Evolutionary conservation across 1,140 invertebrate species (phyloP), one percentile per base, ranked within the genome.

Genomic region (Habropoda laboriosa): DNA sequence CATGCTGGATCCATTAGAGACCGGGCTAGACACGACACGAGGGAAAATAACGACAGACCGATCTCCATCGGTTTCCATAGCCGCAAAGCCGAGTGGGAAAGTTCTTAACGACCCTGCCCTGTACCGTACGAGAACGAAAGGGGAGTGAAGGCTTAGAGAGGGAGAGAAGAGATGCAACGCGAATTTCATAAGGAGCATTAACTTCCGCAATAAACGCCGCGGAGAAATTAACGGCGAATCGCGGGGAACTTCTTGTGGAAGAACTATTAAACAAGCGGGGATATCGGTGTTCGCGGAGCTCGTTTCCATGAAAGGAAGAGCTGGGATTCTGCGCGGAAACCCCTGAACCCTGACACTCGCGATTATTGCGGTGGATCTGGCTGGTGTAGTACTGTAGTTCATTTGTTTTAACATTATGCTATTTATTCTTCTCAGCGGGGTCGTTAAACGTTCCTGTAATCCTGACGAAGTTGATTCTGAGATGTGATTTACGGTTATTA

Each of bases 141-240:
- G 42, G 6, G 12, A 27, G 24, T n/a, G 7, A 53, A 16, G 35
- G 24, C n/a, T 5, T 12, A 35, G 30, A 27, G n/a, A 49, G 27
- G 24, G 10, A 4, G 38, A 42, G 51, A 57, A 24, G 21, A 47
- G 53, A 63, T 38, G 81, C 67, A 84, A 85, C 76, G 83, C 30
- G 66, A 84, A 84, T 85, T 84, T 84, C 71, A n/a, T 66, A 84
- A 84, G 81, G 5, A 55, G 58, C 64, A 72, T 74, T 84, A 80
- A 80, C 70, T 80, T 55, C 27, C 38, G 77, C 71, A 76, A 80
- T 85, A 85, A 85, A 85, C 51, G 81, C 81, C 13, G 45, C 42
- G 42, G 57, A 80, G 81, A 74, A 85, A 83, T 83, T 72, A 84
- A 84, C 81, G 68, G 63, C 27, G 53, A 83, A 74, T 61, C 42